Conservation (phyloP, 2,888 invertebrate genomes). For the Ditula angustiorana region DNA sequence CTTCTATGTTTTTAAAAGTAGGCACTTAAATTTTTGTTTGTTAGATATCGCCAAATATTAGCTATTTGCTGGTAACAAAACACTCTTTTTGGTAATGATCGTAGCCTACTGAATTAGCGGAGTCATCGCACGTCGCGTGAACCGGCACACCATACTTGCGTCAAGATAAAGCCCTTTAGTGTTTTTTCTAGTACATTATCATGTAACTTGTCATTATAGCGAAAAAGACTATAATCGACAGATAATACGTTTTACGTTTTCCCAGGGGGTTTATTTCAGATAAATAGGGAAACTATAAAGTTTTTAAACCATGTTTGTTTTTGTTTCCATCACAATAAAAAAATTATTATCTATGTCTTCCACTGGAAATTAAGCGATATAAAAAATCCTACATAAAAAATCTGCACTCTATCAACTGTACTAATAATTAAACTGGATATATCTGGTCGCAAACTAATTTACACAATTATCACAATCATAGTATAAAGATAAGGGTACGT, state of each 20-base stretch:
- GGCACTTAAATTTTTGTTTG: too few species aligned
- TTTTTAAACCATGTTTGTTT: too few species aligned
- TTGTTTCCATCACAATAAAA: too few species aligned
- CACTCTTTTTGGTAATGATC: neutral
- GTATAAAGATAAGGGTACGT: slow-evolving; percentile 10
- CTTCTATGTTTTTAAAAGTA: too few species aligned
- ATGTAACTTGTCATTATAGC: neutral
- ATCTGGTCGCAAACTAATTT: slow-evolving; percentile 9
- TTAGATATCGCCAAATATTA: neutral
- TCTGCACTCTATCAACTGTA: slow-evolving; percentile 1
- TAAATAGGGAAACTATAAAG: neutral
- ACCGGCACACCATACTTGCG: neutral
- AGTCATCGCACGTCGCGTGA: neutral
- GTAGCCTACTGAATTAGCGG: neutral
- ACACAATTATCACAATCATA: too few species aligned
- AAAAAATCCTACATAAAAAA: neutral
- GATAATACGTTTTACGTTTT: neutral
- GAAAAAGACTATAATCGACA: neutral
- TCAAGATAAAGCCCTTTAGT: neutral
- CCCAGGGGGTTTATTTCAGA: neutral
- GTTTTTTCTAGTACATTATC: neutral
- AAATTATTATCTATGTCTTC: neutral
- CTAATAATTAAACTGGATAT: neutral
- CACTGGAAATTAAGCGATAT: too few species aligned
- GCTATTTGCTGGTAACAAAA: neutral